Base-by-base conservation (phyloP, 2,888 invertebrate genomes). In the Proisotoma minuta region DNA sequence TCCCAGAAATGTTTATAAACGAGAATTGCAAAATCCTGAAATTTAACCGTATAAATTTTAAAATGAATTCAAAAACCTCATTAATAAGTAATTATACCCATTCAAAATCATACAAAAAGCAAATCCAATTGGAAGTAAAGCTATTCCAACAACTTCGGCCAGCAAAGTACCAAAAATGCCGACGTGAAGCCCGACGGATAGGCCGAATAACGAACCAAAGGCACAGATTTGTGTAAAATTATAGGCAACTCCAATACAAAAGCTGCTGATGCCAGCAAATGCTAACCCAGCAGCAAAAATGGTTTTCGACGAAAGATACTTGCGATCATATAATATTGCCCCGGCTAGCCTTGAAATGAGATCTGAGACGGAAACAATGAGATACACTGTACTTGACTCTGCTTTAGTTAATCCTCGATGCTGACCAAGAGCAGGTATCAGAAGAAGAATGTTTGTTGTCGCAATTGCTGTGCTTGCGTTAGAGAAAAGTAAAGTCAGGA, bases 121-220 rank as follows among this genome's bases (percentile, higher is more conserved):
- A 62, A 64, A 67, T 23, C 67, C 67, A 0, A 57, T 54, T 39
- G 60, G 67, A 20, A 67, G 62, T 22, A 58, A 34, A 18, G 52
- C 51, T 15, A 60, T 29, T 4, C 67, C 67, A 3, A 67, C 62
- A 60, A 64, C 52, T 4, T 62, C 60, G 24, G 62, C 60, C 0
- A 67, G 62, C 2, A 67, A 53, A n/a, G 61, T 49, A 15, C 67
- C 67, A 34, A 57, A 60, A 39, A 67, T 60, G 24, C 67, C 67
- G 20, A 60, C 34, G 23, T 67, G 67, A 27, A 64, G 47, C 1
- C 67, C 67, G 2, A 53, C 24, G 4, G 62, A 59, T 0, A 67
- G 10, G 15, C 67, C 67, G 23, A 62, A 67, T 2, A 28, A 18
- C 12, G 57, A 39, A n/a, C 50, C 15, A 12, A 57, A 27, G 20